These are phyloP conservation scores for Plagodis pulveraria DNA, from an alignment of 2,888 invertebrate species.

Conservation along the genomic window DNA sequence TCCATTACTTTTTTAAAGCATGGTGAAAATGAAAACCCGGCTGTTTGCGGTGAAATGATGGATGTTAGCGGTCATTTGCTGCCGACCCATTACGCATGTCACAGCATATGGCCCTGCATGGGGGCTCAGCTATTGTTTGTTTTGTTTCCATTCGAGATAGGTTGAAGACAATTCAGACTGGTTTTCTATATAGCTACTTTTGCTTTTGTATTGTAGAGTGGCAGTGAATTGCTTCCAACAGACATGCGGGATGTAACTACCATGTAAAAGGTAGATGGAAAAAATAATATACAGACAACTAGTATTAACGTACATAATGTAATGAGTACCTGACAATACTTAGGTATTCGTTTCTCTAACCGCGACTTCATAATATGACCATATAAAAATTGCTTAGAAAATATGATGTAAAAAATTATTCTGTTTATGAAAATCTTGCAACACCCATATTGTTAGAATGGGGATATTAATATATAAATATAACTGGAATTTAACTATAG, in stretches of 20 bases:
- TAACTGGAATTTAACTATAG: too few species aligned
- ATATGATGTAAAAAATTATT: too few species aligned
- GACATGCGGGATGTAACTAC: not conserved
- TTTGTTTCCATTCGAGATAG: slow-evolving; percentile 41
- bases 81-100: slow-evolving; percentile 65
- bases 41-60: slow-evolving; percentile 71
- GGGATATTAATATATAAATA: too few species aligned
- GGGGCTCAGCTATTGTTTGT: slow-evolving; percentile 62
- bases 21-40: slow-evolving; percentile 65
- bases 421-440: too few species aligned
- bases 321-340: too few species aligned
- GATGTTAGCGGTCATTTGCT: slow-evolving; percentile 73
- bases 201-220: slow-evolving; percentile 9
- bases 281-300: too few species aligned
- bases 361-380: too few species aligned
- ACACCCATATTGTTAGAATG: too few species aligned
- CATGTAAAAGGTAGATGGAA: too few species aligned
- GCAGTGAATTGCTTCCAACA: not conserved
- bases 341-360: too few species aligned
- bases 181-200: slow-evolving; percentile 5
- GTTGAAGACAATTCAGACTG: slow-evolving; percentile 13
- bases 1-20: slow-evolving; percentile 49
- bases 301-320: too few species aligned
- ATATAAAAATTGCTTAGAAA: too few species aligned
- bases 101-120: slow-evolving; percentile 72